Conservation (phyloP, 2,888 invertebrate genomes). For the Caenorhabditis becei region DNA sequence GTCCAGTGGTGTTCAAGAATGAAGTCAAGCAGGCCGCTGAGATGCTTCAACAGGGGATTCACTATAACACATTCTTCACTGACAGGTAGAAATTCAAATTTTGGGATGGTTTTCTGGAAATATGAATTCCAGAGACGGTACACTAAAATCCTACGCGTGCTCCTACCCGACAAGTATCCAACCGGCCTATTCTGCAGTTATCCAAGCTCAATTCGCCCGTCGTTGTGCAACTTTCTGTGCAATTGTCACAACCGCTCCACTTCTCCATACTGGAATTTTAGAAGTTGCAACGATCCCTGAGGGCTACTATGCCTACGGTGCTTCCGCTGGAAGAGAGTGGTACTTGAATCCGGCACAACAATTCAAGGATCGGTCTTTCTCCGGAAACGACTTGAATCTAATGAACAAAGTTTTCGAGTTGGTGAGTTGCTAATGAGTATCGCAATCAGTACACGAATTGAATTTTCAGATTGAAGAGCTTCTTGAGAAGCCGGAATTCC, state of each 20-base stretch:
- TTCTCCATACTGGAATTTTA: conserved; percentile 75
- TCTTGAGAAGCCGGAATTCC: conserved; percentile 69
- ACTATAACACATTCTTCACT: conserved; percentile 78
- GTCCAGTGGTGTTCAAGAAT: conserved; percentile 63
- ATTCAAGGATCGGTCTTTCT: conserved; percentile 74
- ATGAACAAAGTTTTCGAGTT: conserved; percentile 73
- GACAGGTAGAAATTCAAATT: conserved; percentile 64
- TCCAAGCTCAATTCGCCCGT: conserved; percentile 77
- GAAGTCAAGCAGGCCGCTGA: conserved; percentile 69
- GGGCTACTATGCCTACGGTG: conserved; percentile 77
- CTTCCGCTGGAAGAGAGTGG: conserved; percentile 79
- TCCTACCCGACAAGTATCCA: conserved; percentile 77
- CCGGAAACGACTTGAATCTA: conserved; percentile 65
- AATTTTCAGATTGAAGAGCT: conserved; percentile 70
- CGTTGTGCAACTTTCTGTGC: conserved; percentile 79
- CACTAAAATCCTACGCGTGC: conserved; percentile 72
- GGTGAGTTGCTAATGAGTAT: conserved; percentile 33
- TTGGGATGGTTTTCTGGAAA: not conserved
- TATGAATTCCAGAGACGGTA: conserved; percentile 66
- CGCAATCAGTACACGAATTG: not conserved
- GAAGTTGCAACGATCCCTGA: conserved; percentile 77
- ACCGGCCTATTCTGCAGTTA: conserved; percentile 77
- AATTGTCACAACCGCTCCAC: conserved; percentile 77
- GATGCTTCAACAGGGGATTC: conserved; percentile 66
- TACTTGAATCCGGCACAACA: conserved; percentile 75